A percentile compares a stretch with the other conserved stretches of the same genome.
phyloP scores from a whole-genome alignment of 2,797 vertebrate genomes.

The Falco berigora region DNA sequence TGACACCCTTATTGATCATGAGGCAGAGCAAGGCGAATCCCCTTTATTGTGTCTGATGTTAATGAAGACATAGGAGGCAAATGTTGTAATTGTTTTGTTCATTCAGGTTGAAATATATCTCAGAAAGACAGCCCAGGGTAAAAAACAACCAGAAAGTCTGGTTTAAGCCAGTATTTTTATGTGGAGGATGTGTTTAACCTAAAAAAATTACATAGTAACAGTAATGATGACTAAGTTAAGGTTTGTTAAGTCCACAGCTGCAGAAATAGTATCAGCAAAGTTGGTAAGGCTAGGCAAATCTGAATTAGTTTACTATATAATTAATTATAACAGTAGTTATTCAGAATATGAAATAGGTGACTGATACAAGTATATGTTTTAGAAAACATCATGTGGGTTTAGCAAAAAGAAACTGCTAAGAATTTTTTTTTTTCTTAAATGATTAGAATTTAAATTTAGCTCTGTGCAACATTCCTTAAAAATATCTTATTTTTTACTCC shows the following conservation, averaged over 20 bases:
- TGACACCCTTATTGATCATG: not conserved
- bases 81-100: not conserved
- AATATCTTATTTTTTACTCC: not conserved
- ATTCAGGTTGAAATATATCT: not conserved
- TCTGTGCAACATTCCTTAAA: not conserved
- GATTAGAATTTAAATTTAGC: not conserved
- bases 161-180: not conserved
- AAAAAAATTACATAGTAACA: not conserved
- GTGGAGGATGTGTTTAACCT: not conserved
- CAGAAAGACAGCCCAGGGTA: not conserved
- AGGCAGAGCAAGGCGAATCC: not conserved
- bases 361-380: not conserved
- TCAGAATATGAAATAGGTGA: not conserved
- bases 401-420: not conserved
- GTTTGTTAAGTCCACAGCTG: not conserved
- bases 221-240: not conserved
- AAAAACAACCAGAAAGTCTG: not conserved
- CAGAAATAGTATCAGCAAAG: not conserved
- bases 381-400: not conserved
- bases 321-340: not conserved
- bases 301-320: not conserved
- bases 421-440: not conserved
- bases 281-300: not conserved
- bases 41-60: not conserved
- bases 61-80: constrained; percentile 19